Evolutionary conservation across 2,888 invertebrate species (phyloP).

Genomic region (Yponomeuta plumbellus): DNA sequence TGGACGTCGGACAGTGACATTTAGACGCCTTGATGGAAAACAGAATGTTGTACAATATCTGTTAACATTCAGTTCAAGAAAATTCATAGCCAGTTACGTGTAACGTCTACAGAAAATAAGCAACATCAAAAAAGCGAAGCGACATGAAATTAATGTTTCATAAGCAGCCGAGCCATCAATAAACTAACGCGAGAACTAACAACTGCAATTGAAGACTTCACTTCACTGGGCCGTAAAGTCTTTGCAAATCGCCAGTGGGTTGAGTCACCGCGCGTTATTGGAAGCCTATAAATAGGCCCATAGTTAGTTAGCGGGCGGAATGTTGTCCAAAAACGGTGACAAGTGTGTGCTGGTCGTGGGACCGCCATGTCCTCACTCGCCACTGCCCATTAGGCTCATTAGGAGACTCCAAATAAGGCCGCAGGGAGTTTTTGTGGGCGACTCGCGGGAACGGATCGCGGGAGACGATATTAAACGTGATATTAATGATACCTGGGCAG

Average conservation of each 20-base stretch:
- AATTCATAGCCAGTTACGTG: background rate
- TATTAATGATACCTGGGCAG: background rate
- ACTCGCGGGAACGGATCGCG: constrained; percentile 13
- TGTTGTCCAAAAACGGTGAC: constrained; percentile 15
- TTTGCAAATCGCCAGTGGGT: background rate
- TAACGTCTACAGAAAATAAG: background rate
- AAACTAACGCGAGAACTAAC: background rate
- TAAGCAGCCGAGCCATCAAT: background rate
- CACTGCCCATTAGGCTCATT: constrained; percentile 52
- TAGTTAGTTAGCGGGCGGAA: constrained; percentile 12
- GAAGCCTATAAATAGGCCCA: constrained; percentile 9
- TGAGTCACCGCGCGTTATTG: constrained; percentile 1
- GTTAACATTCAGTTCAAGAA: background rate
- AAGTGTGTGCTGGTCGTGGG: constrained; percentile 15
- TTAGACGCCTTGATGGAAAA: background rate
- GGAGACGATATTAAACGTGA: constrained; percentile 10
- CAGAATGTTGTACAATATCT: background rate
- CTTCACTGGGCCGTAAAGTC: background rate
- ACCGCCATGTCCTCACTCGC: constrained; percentile 20
- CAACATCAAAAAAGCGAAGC: background rate
- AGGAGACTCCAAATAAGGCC: constrained; percentile 51
- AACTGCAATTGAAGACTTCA: background rate
- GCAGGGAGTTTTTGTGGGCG: constrained; percentile 33
- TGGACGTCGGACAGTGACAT: background rate
- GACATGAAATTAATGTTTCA: background rate